A percentile compares a stretch with the other conserved stretches of the same genome.
Conservation (phyloP, 2,113 vertebrate species). For the Anarhynchus alexandrinus region DNA sequence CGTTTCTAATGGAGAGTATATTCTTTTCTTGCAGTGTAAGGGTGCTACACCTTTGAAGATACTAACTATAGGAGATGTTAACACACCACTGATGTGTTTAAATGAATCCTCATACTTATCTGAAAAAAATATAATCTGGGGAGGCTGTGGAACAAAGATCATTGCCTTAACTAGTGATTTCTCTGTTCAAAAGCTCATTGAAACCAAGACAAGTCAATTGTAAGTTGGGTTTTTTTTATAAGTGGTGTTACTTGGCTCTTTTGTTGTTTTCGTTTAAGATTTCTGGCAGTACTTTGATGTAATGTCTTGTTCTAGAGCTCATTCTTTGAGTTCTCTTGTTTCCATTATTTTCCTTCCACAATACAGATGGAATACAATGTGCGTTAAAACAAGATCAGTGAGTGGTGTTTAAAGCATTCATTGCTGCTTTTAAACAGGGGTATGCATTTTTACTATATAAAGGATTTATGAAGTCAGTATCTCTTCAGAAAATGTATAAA, state of each 20-base stretch:
- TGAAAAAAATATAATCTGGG: constrained; percentile 85
- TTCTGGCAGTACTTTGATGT: background rate
- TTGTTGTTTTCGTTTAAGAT: background rate
- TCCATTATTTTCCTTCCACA: background rate
- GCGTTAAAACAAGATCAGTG: background rate
- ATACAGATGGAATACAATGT: background rate
- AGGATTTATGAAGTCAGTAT: background rate
- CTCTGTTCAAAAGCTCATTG: constrained; percentile 82
- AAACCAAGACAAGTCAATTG: constrained; percentile 83
- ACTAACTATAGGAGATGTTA: constrained; percentile 78
- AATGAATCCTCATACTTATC: constrained; percentile 74
- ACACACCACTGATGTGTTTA: constrained; percentile 87
- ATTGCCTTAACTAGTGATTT: constrained; percentile 84
- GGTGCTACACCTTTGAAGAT: constrained; percentile 79
- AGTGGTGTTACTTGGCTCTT: background rate
- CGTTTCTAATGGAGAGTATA: background rate
- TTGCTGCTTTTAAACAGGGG: background rate
- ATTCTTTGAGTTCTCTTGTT: background rate
- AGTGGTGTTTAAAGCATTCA: background rate
- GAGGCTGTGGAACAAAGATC: constrained; percentile 87
- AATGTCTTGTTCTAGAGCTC: background rate
- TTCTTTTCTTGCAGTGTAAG: constrained; percentile 65
- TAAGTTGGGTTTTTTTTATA: constrained; percentile 68
- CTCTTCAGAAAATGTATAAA: background rate
- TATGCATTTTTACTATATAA: background rate